Evolutionary conservation across 2,113 vertebrate genomes (phyloP), one percentile per base, ranked within the genome.

Genomic region (Engystomops pustulosus): DNA sequence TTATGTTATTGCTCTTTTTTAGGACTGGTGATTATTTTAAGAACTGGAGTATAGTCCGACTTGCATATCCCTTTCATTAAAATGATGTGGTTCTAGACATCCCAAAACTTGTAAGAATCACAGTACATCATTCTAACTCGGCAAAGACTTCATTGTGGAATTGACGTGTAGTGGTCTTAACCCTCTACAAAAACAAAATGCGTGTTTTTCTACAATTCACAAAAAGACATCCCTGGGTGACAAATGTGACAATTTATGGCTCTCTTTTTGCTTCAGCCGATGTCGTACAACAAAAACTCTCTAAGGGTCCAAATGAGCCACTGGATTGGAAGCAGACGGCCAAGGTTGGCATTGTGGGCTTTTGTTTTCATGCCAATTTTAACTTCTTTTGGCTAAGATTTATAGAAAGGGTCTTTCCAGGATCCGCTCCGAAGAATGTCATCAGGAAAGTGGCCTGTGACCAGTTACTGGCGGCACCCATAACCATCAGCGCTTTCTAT

Each of bases 331-430:
- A 85, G 53, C 94, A 95, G 87, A 95, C 91, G 0, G 92, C 90
- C 9, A 91, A 89, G 0, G 93, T 95, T 70, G 93, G 92, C 0
- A 86, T 94, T 17, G 90, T 95, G 1, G 93, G 94, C 12, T 92
- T 95, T 53, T 93, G 90, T 85, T 95, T 94, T 87, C 94, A 95
- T 80, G 86, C 94, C 86, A 95, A 89, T 90, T 94, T 95, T 87
- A 95, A 95, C 87, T 95, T 94, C 85, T 88, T 91, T 62, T 95
- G 95, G 94, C 89, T 95, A n/a, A 85, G 87, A 47, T 86, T 86
- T 25, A 88, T 95, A 88, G 95, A 95, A 87, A 91, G 86, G 88
- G 86, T 88, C 86, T 87, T 93, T 88, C 94, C 94, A 0, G 89
- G 94, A 2, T 90, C 89, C 0, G 70, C 92, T 3, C 27, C 88